These are phyloP conservation scores for Agrilus biguttatus DNA, from an alignment of 2,888 invertebrate genomes.

Conservation along the genomic window DNA sequence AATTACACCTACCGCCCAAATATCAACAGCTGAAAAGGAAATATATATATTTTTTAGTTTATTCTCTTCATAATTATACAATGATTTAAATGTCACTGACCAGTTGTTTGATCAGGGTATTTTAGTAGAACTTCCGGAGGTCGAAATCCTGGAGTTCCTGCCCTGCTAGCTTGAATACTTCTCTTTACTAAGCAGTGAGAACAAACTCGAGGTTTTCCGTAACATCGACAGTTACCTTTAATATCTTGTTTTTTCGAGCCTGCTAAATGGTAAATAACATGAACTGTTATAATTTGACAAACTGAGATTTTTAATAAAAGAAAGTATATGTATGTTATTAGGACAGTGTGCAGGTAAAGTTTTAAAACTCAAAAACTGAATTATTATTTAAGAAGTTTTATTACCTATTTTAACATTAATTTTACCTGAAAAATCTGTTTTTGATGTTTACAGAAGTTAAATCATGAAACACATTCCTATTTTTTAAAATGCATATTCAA, in stretches of 20 bases:
- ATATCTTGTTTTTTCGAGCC: not conserved
- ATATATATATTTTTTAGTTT: not conserved
- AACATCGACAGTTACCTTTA: conserved; percentile 45
- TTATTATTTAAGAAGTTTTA: too few species aligned
- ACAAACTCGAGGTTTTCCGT: conserved; percentile 52
- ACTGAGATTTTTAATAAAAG: too few species aligned
- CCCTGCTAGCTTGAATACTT: conserved; percentile 58
- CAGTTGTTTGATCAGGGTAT: conserved; percentile 62
- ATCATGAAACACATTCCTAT: too few species aligned
- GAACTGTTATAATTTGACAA: not conserved
- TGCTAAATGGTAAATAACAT: conserved; percentile 3
- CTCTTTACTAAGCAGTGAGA: conserved; percentile 48
- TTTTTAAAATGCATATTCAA: too few species aligned
- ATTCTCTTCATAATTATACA: not conserved
- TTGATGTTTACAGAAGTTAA: too few species aligned
- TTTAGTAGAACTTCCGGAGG: conserved; percentile 78
- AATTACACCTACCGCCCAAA: conserved; percentile 82
- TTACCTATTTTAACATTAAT: too few species aligned
- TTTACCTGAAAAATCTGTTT: too few species aligned
- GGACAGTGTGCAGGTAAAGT: not conserved
- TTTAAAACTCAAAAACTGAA: too few species aligned
- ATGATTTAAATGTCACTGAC: conserved; percentile 20
- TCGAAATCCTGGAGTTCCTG: conserved; percentile 81
- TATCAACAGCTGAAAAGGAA: conserved; percentile 55
- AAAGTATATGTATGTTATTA: conserved; percentile 1